Percentiles rank a stretch among this genome's conserved stretches.
Conservation (phyloP, 1,140 invertebrate genomes). For the Macrobrachium nipponense region DNA sequence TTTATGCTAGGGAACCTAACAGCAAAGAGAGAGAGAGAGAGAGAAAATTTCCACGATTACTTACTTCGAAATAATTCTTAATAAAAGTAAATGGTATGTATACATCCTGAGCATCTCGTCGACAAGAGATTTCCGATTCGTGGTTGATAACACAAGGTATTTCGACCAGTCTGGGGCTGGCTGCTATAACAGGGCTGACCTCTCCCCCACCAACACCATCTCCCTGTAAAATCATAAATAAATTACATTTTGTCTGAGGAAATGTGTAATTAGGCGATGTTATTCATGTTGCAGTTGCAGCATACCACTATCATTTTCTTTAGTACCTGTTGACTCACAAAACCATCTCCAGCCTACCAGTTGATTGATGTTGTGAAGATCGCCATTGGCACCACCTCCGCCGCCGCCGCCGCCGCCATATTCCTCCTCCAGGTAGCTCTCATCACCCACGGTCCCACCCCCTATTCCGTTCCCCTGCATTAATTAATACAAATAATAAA, state of each 20-base stretch:
- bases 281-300: neutral
- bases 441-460: slow-evolving; percentile 7
- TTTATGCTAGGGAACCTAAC: neutral
- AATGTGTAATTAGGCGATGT: neutral
- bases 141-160: slow-evolving; percentile 93
- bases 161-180: slow-evolving; percentile 68
- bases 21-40: neutral
- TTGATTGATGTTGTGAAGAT: neutral
- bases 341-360: neutral
- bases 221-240: neutral
- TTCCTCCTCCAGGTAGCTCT: slow-evolving; percentile 30
- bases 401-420: slow-evolving; percentile 2
- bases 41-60: slow-evolving; percentile 16
- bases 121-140: slow-evolving; percentile 85
- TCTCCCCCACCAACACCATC: slow-evolving; percentile 12
- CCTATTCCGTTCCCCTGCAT: neutral
- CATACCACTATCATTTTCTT: neutral
- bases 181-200: neutral
- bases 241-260: too few species aligned
- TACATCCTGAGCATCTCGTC: slow-evolving; percentile 81
- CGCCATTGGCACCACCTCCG: neutral
- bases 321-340: neutral
- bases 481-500: neutral
- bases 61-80: slow-evolving; percentile 93
- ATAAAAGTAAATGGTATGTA: slow-evolving; percentile 94